phyloP scores from a whole-genome alignment of 2,888 invertebrate species.

The Drosophila meridiana region DNA sequence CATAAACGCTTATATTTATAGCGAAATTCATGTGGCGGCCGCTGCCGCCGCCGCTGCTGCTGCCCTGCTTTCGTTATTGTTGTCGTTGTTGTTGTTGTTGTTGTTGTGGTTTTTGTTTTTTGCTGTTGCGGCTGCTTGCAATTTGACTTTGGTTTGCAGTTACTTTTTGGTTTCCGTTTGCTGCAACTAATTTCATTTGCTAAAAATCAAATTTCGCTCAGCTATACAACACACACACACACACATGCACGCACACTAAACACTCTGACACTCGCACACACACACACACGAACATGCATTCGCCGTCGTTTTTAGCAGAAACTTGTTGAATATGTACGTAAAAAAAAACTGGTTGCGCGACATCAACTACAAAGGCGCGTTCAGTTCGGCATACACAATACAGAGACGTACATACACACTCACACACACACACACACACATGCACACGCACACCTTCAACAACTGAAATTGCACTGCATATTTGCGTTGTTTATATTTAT shows the following conservation, averaged over 20 bases:
- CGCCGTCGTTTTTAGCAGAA: constrained; percentile 62
- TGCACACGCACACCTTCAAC: constrained; percentile 17
- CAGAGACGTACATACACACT: constrained; percentile 5
- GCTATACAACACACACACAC: constrained; percentile 33
- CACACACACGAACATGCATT: constrained; percentile 36
- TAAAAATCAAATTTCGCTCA: constrained; percentile 65
- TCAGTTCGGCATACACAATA: constrained; percentile 47
- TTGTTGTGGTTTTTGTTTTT: constrained; percentile 9
- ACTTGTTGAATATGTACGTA: constrained; percentile 65
- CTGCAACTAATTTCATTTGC: constrained; percentile 62
- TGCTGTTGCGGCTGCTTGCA: constrained; percentile 46
- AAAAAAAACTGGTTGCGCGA: constrained; percentile 64
- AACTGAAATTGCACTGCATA: constrained; percentile 49
- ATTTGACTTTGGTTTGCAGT: constrained; percentile 61
- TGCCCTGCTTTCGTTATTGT: constrained; percentile 47
- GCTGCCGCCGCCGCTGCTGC: constrained; percentile 16
- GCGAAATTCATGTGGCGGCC: constrained; percentile 42
- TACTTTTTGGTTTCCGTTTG: constrained; percentile 61
- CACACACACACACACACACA: constrained; percentile 17
- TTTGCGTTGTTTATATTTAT: constrained; percentile 59
- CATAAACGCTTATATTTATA: constrained; percentile 37
- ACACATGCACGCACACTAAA: constrained; percentile 25
- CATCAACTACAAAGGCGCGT: constrained; percentile 58
- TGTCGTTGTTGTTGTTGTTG: constrained; percentile 29
- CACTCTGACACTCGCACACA: constrained; percentile 22